phyloP scores from a whole-genome alignment of 2,113 vertebrate genomes.

The Cyanoramphus novaezelandiae region DNA sequence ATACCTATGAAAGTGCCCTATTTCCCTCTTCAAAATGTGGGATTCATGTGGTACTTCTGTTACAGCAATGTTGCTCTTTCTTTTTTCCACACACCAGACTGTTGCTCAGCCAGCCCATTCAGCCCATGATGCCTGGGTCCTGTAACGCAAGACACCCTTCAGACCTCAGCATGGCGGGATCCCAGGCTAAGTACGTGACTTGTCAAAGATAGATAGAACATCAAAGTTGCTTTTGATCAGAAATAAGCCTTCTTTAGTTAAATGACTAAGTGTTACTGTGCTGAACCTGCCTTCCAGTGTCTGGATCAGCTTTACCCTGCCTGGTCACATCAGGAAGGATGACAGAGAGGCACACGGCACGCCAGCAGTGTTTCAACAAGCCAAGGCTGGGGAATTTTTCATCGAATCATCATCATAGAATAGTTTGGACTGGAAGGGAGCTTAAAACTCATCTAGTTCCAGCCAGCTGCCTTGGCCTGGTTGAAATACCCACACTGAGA shows the following conservation, averaged over 20 bases:
- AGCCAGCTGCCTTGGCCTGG: background rate
- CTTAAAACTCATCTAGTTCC: background rate
- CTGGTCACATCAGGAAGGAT: background rate
- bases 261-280: background rate
- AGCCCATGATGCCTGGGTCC: slow-evolving; percentile 83
- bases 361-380: background rate
- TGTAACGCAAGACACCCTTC: slow-evolving; percentile 74
- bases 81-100: slow-evolving; percentile 54
- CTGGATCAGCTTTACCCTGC: background rate
- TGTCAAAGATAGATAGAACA: background rate
- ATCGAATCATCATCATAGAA: background rate
- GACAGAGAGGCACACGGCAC: background rate
- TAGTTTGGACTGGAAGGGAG: background rate
- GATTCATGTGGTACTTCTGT: background rate
- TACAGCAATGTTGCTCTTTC: background rate
- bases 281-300: background rate
- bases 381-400: background rate
- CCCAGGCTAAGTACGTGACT: slow-evolving; percentile 77
- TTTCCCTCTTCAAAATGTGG: background rate
- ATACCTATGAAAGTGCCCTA: rapidly evolving
- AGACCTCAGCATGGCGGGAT: slow-evolving; percentile 69
- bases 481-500: background rate
- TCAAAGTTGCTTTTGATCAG: background rate
- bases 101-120: slow-evolving; percentile 82
- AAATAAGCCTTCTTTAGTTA: background rate